phyloP scores from a whole-genome alignment of 2,797 vertebrate genomes.

The Periophthalmus magnuspinnatus region DNA sequence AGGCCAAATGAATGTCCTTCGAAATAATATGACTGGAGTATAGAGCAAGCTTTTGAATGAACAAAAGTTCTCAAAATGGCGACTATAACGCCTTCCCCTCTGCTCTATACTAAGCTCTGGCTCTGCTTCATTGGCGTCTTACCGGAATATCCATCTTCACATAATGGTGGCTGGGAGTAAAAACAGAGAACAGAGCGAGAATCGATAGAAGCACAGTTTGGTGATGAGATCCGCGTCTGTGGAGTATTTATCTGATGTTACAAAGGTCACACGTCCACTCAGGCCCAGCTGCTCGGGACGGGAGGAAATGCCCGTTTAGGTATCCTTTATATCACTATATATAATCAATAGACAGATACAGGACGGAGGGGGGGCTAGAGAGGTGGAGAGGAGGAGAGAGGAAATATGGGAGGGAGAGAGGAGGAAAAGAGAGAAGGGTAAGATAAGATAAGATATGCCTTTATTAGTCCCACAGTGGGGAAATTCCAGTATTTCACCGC shows the following conservation, averaged over 20 bases:
- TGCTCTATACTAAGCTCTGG: background rate
- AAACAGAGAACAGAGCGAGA: constrained; percentile 5
- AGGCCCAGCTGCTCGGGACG: constrained; percentile 10
- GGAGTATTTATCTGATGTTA: constrained; percentile 40
- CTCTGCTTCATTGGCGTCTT: background rate
- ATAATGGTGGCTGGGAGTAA: background rate
- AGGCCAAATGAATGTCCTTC: no score
- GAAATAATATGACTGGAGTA: no score
- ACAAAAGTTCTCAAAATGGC: no score
- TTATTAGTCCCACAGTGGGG: no score
- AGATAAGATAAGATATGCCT: no score
- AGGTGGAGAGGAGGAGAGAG: constrained; percentile 25
- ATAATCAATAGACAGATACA: constrained; percentile 45
- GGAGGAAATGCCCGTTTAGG: constrained; percentile 17
- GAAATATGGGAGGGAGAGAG: background rate
- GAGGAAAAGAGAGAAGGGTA: no score
- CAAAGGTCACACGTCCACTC: constrained; percentile 45
- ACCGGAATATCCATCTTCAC: constrained; percentile 5
- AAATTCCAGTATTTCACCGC: no score
- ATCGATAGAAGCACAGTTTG: constrained; percentile 28
- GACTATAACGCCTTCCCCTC: background rate
- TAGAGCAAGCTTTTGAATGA: no score
- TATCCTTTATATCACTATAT: constrained; percentile 49
- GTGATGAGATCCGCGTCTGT: constrained; percentile 26
- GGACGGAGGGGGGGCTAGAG: constrained; percentile 20